Conservation (phyloP, 2,888 invertebrate genomes). For the Nephrotoma guestfalica region DNA sequence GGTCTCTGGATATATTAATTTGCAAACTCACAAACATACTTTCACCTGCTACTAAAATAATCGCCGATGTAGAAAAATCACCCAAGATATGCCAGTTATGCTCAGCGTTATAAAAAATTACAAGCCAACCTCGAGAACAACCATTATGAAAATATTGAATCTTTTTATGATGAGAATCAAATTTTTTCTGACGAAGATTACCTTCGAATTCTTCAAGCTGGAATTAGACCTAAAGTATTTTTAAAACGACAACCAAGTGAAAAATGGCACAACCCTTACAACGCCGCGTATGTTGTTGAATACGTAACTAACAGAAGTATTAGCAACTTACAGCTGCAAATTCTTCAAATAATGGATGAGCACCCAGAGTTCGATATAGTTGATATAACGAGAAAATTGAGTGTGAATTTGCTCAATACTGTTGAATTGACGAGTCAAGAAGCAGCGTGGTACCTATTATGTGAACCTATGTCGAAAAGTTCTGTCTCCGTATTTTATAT, state of each 20-base stretch:
- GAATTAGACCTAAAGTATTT: constrained; percentile 25
- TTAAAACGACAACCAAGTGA: too few relatives aligned
- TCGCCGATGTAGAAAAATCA: not conserved
- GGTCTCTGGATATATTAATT: too few relatives aligned
- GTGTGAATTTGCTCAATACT: constrained; percentile 21
- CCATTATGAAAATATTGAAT: constrained; percentile 18
- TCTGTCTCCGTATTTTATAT: constrained; percentile 22
- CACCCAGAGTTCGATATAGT: constrained; percentile 21
- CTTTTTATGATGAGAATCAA: constrained; percentile 19
- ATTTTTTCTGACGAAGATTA: too few relatives aligned
- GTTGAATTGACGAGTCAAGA: constrained; percentile 26
- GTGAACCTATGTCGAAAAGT: constrained; percentile 10
- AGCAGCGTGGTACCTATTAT: constrained; percentile 32
- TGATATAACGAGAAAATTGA: constrained; percentile 19
- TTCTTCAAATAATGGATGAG: too few relatives aligned
- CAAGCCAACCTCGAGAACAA: constrained; percentile 18
- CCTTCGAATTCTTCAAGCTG: constrained; percentile 18
- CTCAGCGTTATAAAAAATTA: constrained; percentile 10
- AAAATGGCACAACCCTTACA: constrained; percentile 27
- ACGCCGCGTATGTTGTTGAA: too few relatives aligned
- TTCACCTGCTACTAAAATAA: not conserved
- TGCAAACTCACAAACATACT: not conserved
- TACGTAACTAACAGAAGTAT: constrained; percentile 15
- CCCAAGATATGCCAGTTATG: not conserved
- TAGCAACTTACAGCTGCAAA: too few relatives aligned